These are phyloP conservation scores for Lasioglossum leucozonium DNA, from an alignment of 2,888 invertebrate species.

Conservation along the genomic window DNA sequence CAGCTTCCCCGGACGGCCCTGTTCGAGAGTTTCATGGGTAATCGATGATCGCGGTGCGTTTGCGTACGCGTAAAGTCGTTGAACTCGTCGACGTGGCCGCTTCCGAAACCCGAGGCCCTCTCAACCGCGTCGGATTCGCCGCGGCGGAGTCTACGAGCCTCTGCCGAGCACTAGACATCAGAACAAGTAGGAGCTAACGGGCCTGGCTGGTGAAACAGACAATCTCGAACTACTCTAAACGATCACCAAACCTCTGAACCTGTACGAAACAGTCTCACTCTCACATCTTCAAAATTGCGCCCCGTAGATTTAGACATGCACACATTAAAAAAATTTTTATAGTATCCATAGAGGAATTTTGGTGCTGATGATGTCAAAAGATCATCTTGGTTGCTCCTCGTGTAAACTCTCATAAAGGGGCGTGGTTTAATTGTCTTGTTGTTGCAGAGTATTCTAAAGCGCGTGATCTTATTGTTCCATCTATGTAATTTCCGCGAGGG, in stretches of 20 bases:
- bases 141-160: background rate
- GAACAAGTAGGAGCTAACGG: background rate
- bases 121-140: background rate
- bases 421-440: background rate
- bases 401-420: background rate
- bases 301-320: no score
- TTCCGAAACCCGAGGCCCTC: background rate
- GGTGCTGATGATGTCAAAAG: no score
- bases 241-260: background rate
- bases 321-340: background rate
- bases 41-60: slow-evolving; percentile 27
- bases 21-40: slow-evolving; percentile 11
- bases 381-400: background rate
- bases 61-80: slow-evolving; percentile 22
- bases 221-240: background rate
- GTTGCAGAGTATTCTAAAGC: no score
- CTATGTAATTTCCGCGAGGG: background rate
- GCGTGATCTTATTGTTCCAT: background rate
- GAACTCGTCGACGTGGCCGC: slow-evolving; percentile 16
- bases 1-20: slow-evolving; percentile 3
- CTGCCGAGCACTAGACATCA: background rate
- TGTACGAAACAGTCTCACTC: no score
- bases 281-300: background rate
- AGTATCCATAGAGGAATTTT: background rate
- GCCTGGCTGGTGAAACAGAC: background rate